phyloP scores from a whole-genome alignment of 1,140 invertebrate species.

The Lepidurus packardi region DNA sequence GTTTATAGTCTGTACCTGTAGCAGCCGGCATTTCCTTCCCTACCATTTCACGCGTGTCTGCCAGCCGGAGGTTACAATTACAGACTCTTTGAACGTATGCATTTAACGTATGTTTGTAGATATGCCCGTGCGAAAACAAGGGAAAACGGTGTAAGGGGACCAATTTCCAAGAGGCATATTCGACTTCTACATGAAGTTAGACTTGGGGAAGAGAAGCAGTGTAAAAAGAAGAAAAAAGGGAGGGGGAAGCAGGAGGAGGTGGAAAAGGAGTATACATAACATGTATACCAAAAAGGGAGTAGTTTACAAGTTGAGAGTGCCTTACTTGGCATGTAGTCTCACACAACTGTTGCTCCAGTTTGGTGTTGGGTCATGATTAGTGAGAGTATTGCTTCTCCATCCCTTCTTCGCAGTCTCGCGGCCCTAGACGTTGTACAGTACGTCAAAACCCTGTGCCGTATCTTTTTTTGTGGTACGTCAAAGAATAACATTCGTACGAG shows the following conservation, averaged over 20 bases:
- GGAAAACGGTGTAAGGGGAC: neutral
- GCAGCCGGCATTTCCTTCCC: neutral
- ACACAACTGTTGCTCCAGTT: conserved; percentile 3
- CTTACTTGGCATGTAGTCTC: neutral
- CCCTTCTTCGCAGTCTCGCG: no score
- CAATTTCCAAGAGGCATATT: neutral
- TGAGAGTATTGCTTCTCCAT: no score
- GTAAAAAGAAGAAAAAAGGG: neutral
- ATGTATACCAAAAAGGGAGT: neutral
- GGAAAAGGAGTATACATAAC: neutral
- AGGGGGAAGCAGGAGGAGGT: neutral
- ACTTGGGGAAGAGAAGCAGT: neutral
- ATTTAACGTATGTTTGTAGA: neutral
- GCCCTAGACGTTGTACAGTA: no score
- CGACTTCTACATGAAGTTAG: neutral
- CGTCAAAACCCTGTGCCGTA: no score
- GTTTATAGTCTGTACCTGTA: neutral
- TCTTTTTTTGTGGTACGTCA: no score
- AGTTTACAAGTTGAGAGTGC: conserved; percentile 3
- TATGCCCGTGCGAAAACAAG: neutral
- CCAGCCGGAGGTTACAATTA: neutral
- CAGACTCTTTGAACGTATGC: neutral
- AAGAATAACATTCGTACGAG: no score
- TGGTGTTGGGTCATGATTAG: neutral
- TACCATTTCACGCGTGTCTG: neutral